These are phyloP conservation scores for Cheilosia grossa DNA, from an alignment of 2,888 invertebrate species.

Conservation along the genomic window DNA sequence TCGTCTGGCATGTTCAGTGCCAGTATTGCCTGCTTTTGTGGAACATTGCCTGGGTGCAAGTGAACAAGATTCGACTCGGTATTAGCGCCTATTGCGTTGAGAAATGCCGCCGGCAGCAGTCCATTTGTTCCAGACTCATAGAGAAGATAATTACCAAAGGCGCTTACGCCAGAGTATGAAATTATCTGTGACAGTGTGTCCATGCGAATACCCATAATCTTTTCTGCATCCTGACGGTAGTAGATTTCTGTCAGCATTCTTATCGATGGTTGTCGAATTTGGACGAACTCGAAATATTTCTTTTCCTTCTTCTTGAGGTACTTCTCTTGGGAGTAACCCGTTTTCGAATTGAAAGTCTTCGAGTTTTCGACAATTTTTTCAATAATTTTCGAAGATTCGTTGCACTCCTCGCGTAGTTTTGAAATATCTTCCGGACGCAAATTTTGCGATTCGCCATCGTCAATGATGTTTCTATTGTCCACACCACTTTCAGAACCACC, in stretches of 20 bases:
- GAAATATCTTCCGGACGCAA: slow-evolving; percentile 93
- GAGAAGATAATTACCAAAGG: slow-evolving; percentile 90
- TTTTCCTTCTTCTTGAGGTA: slow-evolving; percentile 97
- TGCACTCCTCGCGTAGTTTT: slow-evolving; percentile 89
- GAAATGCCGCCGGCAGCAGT: slow-evolving; percentile 90
- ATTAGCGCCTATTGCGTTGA: slow-evolving; percentile 89
- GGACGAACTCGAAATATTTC: slow-evolving; percentile 94
- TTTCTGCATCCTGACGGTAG: slow-evolving; percentile 90
- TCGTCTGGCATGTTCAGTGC: slow-evolving; percentile 91
- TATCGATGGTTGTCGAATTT: slow-evolving; percentile 91
- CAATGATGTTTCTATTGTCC: slow-evolving; percentile 93
- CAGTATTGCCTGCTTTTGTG: slow-evolving; percentile 90
- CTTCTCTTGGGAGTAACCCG: slow-evolving; percentile 96
- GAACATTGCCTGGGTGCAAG: slow-evolving; percentile 91
- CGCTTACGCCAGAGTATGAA: slow-evolving; percentile 91
- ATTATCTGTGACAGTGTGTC: slow-evolving; percentile 96
- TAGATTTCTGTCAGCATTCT: slow-evolving; percentile 93
- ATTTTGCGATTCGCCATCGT: slow-evolving; percentile 90
- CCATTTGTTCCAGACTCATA: slow-evolving; percentile 96
- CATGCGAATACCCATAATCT: slow-evolving; percentile 90
- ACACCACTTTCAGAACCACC: slow-evolving; percentile 88
- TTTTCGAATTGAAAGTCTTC: slow-evolving; percentile 94
- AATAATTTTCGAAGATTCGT: slow-evolving; percentile 91
- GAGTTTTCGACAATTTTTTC: slow-evolving; percentile 95
- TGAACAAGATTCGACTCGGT: slow-evolving; percentile 88